These are phyloP conservation scores for Drosophila nigricruria DNA, from an alignment of 2,888 invertebrate species.

Conservation along the genomic window DNA sequence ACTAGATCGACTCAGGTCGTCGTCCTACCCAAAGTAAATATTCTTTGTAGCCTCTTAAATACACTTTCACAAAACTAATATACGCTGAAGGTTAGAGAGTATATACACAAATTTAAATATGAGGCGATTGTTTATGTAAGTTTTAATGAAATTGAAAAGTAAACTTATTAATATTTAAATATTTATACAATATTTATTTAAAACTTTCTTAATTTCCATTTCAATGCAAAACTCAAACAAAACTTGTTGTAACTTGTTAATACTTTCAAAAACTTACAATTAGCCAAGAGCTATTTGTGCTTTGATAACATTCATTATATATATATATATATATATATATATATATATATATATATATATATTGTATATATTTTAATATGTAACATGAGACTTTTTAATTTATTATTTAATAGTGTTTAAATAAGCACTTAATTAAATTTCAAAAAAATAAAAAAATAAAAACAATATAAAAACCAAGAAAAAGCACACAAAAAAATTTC, in stretches of 20 bases:
- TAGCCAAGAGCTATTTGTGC: neutral
- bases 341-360: no score
- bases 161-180: no score
- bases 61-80: neutral
- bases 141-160: no score
- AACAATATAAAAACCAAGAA: constrained; percentile 23
- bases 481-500: neutral
- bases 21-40: no score
- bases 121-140: neutral
- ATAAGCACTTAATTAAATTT: constrained; percentile 46
- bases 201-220: neutral
- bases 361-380: neutral
- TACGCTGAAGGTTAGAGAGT: no score
- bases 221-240: constrained; percentile 1
- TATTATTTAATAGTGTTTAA: constrained; percentile 8
- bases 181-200: neutral
- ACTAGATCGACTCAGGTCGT: no score
- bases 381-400: neutral
- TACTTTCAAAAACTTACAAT: neutral
- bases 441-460: constrained; percentile 20
- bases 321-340: no score
- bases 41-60: no score
- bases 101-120: no score
- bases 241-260: neutral
- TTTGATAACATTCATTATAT: neutral